phyloP scores from a whole-genome alignment of 2,113 vertebrate genomes.

The Cephalopterus ornatus region DNA sequence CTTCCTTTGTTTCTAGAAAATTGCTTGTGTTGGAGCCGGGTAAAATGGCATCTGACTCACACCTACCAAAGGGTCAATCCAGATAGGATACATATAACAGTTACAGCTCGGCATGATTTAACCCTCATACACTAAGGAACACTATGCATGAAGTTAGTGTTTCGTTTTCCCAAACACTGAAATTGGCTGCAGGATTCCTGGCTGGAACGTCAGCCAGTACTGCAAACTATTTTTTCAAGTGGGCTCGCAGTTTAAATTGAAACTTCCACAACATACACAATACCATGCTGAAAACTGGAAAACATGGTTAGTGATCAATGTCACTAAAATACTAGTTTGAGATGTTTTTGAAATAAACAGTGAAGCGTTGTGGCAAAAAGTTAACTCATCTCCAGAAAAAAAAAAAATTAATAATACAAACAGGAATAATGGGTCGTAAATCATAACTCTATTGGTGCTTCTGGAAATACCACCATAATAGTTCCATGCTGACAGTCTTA shows the following conservation, averaged over 20 bases:
- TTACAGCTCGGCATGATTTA: background rate
- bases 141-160: background rate
- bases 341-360: background rate
- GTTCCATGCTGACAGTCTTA: fast-evolving
- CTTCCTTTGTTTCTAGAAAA: background rate
- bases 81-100: background rate
- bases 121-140: background rate
- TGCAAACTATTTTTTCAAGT: background rate
- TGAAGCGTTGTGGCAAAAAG: background rate
- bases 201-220: background rate
- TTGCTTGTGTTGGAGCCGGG: background rate
- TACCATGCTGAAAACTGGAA: background rate
- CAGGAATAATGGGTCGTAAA: background rate
- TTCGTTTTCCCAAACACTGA: background rate
- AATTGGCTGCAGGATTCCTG: background rate
- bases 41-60: background rate
- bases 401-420: background rate
- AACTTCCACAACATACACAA: background rate
- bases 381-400: background rate
- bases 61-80: background rate
- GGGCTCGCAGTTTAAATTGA: background rate
- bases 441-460: background rate
- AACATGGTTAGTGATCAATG: background rate
- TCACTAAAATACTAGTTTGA: background rate
- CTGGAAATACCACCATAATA: background rate